Evolutionary conservation across 2,888 invertebrate species (phyloP), one percentile per base, ranked within the genome.

Genomic region (Drosophila kokeensis): DNA sequence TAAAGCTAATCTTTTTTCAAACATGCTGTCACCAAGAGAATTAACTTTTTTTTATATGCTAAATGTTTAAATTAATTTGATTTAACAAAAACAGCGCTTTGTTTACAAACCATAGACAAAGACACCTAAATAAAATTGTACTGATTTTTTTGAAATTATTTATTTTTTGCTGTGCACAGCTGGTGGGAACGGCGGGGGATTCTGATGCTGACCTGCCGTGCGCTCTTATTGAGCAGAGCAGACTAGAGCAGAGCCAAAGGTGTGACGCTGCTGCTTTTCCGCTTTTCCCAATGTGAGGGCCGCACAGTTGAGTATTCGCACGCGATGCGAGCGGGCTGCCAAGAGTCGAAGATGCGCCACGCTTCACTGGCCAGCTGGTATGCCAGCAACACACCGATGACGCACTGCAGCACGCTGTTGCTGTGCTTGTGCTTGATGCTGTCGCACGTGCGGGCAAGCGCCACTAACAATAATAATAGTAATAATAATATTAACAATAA

Each of bases 231-330:
- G 42, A 49, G 57, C 50, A 13, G 34, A 54, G 18, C 13, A 13
- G 38, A 55, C 7, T 10, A 18, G 21, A 34, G 34, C 36, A 38
- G 71, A 42, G 66, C 42, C 48, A 73, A 78, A 77, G 79, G 76
- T 78, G 77, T 57, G 79, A 55, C 40, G 70, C n/a, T 38, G 42
- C 34, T 63, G 86, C 73, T 64, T 70, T 82, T 69, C 52, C 62
- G 71, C 59, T 75, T 57, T 42, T 42, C 30, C 62, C 72, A 75
- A 72, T 77, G 78, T 74, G 76, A 79, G 75, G 78, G 81, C 71
- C 72, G 71, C 59, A 60, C 86, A 86, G 89, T 86, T 87, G 52
- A 66, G 52, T 72, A 74, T 89, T 77, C 68, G 86, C 82, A 82
- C 67, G 74, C 80, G 69, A 54, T 58, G 78, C 70, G 76, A 69